Conservation (phyloP, 2,888 invertebrate genomes). For the Drosophila aldrichi region DNA sequence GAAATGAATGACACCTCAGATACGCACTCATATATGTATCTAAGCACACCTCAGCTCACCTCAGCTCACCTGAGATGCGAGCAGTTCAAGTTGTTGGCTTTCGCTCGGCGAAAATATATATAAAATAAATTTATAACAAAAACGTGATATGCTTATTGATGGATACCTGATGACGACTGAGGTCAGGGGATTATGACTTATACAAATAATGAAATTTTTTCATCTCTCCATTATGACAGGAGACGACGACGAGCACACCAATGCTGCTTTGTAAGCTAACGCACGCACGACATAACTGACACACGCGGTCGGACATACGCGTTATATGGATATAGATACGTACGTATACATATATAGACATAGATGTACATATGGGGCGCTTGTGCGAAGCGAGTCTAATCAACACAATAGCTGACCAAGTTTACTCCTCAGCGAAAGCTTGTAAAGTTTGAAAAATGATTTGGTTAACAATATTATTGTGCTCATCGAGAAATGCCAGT, state of each 20-base stretch:
- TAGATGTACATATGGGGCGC: background rate
- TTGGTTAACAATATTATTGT: background rate
- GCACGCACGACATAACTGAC: slow-evolving; percentile 15
- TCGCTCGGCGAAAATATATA: slow-evolving; percentile 52
- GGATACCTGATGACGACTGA: slow-evolving; percentile 54
- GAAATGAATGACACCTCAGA: slow-evolving; percentile 28
- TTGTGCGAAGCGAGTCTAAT: slow-evolving; percentile 5
- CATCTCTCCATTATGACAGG: slow-evolving; percentile 29
- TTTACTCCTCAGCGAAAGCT: background rate
- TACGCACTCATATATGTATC: slow-evolving; percentile 10
- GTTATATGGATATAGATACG: background rate
- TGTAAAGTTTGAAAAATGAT: background rate
- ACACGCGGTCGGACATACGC: slow-evolving; percentile 3
- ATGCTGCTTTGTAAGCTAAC: slow-evolving; percentile 23
- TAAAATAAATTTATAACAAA: slow-evolving; percentile 80
- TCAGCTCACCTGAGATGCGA: slow-evolving; percentile 24
- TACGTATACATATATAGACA: no score
- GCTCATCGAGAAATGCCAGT: background rate
- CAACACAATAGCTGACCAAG: background rate
- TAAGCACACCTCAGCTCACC: slow-evolving; percentile 4
- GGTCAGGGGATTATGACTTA: slow-evolving; percentile 36
- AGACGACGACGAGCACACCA: slow-evolving; percentile 13
- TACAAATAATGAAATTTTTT: slow-evolving; percentile 46
- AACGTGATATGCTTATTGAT: slow-evolving; percentile 79
- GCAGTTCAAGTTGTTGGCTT: slow-evolving; percentile 33